Evolutionary conservation across 2,797 vertebrate genomes (phyloP).

Genomic region (Scomberomorus guttatus): DNA sequence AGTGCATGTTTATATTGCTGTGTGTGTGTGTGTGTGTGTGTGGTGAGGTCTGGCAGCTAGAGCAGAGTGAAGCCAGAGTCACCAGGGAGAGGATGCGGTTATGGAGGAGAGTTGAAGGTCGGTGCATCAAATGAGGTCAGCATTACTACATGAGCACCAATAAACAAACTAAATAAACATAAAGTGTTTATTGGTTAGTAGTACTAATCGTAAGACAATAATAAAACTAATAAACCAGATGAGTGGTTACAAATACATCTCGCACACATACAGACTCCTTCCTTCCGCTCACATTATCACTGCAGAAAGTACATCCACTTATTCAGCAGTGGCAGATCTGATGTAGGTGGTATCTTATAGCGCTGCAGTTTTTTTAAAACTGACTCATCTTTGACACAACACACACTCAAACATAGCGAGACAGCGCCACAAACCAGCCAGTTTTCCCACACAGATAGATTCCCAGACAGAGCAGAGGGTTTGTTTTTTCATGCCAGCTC

Average conservation of each 20-base stretch:
- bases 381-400: conserved; percentile 36
- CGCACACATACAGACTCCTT: not conserved
- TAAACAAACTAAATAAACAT: conserved; percentile 48
- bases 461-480: conserved; percentile 67
- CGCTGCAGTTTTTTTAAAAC: conserved; percentile 19
- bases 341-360: conserved; percentile 56
- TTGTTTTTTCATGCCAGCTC: conserved; percentile 71
- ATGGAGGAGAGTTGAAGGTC: conserved; percentile 84
- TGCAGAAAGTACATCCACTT: conserved; percentile 28
- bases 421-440: conserved; percentile 35
- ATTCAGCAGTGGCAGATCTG: conserved; percentile 29
- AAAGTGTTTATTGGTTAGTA: too few relatives aligned
- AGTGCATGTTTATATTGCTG: not conserved
- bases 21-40: conserved; percentile 42
- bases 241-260: not conserved
- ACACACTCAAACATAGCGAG: not conserved
- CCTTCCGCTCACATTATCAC: conserved; percentile 17
- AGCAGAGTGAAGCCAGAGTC: conserved; percentile 74
- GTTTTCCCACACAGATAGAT: conserved; percentile 64
- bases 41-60: conserved; percentile 70
- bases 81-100: conserved; percentile 77
- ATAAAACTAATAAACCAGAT: conserved; percentile 5
- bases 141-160: conserved; percentile 77
- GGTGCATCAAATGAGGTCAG: conserved; percentile 78
- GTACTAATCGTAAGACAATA: too few relatives aligned